Conservation (phyloP, 2,797 vertebrate species). For the Simalia tracyae region DNA sequence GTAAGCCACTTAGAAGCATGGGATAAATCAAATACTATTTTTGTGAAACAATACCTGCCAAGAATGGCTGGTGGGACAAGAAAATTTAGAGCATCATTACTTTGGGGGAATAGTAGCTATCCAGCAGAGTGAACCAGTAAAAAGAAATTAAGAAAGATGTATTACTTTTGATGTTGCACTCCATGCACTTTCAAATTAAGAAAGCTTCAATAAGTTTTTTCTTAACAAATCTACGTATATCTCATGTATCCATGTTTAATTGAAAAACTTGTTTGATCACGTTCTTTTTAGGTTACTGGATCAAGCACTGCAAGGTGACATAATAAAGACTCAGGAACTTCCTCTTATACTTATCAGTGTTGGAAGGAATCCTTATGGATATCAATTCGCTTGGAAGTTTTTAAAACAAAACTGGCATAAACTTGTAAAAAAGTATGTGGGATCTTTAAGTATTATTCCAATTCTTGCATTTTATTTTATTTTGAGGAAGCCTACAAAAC, state of each 20-base stretch:
- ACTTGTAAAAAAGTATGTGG: constrained; percentile 84
- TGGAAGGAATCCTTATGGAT: constrained; percentile 82
- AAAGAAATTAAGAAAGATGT: background rate
- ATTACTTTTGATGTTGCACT: background rate
- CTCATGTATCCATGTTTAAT: background rate
- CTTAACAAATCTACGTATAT: background rate
- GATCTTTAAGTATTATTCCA: background rate
- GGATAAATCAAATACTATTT: background rate
- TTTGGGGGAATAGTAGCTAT: background rate
- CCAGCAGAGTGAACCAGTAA: too few species aligned
- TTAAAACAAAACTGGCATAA: constrained; percentile 82
- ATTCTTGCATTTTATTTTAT: background rate
- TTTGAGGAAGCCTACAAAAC: background rate
- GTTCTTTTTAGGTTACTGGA: constrained; percentile 83
- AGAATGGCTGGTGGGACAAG: background rate
- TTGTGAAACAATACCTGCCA: background rate
- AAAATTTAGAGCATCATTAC: background rate
- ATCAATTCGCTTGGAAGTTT: constrained; percentile 85
- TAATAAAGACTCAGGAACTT: constrained; percentile 89
- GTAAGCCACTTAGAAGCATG: background rate
- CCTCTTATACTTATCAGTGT: constrained; percentile 74
- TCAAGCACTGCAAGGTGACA: constrained; percentile 81
- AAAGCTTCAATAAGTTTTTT: background rate
- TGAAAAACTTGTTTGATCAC: background rate
- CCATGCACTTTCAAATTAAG: background rate